Evolutionary conservation across 2,113 vertebrate species (phyloP).

Genomic region (Catharus minimus): DNA sequence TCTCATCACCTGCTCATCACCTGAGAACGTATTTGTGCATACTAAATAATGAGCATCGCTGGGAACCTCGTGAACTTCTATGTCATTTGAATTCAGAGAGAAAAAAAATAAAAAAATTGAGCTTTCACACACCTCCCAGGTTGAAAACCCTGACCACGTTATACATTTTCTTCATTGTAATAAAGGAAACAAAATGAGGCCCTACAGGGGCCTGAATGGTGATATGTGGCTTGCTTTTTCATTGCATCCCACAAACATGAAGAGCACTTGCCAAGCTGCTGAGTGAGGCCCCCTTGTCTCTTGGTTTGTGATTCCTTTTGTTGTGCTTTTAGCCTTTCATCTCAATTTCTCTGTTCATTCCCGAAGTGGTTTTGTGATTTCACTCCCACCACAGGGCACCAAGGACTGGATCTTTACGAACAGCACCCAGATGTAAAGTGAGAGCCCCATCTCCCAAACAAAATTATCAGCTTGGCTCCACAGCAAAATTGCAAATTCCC

Average conservation of each 20-base stretch:
- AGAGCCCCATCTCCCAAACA: not conserved
- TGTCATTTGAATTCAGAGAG: constrained; percentile 25
- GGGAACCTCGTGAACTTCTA: constrained; percentile 13
- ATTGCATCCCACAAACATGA: not conserved
- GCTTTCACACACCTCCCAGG: not conserved
- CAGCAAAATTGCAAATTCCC: not conserved
- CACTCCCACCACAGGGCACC: fast-evolving
- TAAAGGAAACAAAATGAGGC: not conserved
- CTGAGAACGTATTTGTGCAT: constrained; percentile 19
- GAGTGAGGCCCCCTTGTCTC: not conserved
- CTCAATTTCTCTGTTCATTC: not conserved
- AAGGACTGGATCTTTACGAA: not conserved
- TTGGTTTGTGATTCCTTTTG: not conserved
- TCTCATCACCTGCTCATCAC: not conserved
- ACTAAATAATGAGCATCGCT: not conserved
- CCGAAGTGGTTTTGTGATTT: not conserved
- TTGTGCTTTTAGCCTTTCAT: not conserved
- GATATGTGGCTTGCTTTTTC: not conserved
- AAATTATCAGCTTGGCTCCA: not conserved
- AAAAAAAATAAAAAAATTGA: not conserved
- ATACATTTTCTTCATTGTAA: not conserved
- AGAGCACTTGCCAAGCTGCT: not conserved
- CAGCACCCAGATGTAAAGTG: not conserved
- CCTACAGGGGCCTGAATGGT: not conserved
- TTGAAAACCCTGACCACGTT: not conserved